Evolutionary conservation across 37 sponge, comb jelly and placozoan genomes (phyloP), one percentile per base, ranked within the genome.

Genomic region (Sycon ciliatum): DNA sequence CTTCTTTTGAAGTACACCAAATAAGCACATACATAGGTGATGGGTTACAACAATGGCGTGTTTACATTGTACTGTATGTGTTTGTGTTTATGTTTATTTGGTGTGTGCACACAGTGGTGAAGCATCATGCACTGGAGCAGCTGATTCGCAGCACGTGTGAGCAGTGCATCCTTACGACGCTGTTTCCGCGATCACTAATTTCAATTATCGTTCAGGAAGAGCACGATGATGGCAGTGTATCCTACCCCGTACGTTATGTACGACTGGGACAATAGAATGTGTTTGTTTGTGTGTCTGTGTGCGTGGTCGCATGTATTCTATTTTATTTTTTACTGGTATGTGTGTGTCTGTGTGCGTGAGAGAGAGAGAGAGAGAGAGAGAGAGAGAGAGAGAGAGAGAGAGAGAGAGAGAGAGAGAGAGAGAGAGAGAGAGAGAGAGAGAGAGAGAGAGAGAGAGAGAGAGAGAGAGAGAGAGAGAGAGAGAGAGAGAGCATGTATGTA

Each of bases 401-500:
- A 66, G 37, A n/a, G 34, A 33, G 67, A 5, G 5, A 7, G 35
- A 34, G 5, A 33, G 35, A 5, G 67, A 66, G 67, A 34, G 67
- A 66, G 67, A n/a, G 67, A 66, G 67, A n/a, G 67, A 66, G 67
- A n/a, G 67, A 66, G 67, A n/a, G 67, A 66, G 67, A 34, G 67
- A 66, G 67, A 34, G 32, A 11, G 35, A 34, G 67, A 66, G 67
- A 29, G 28, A 57, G 9, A 13, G 32, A 53, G 18, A 7, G 42
- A 68, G 26, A 68, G 69, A 16, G 42, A 9, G 22, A 3, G 24
- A 68, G 69, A 18, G 38, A 34, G 39, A 6, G 5, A 4, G 28
- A 4, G 24, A 57, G n/a, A n/a, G n/a, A n/a, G n/a, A n/a, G n/a
- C n/a, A n/a, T n/a, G n/a, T n/a, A n/a, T n/a, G n/a, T n/a, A n/a